Evolutionary conservation across 2,888 invertebrate genomes (phyloP), one percentile per base, ranked within the genome.

Genomic region (Drosophila siamana): DNA sequence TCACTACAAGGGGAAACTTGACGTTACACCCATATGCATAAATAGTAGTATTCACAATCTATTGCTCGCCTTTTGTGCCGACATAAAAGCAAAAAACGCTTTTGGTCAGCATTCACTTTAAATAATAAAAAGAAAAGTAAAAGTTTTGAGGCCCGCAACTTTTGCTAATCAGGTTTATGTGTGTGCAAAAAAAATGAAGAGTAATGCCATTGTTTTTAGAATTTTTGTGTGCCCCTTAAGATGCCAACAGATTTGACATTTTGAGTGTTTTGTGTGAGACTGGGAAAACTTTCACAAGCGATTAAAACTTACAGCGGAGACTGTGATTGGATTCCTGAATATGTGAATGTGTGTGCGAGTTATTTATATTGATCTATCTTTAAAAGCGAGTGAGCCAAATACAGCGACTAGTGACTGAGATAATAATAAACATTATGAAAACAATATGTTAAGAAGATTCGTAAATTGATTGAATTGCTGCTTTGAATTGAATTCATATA

Each of bases 261-360:
- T 51, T 33, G 2, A 22, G n/a, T n/a, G n/a, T 33, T 30, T 16
- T 44, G 26, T 19, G 11, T 6, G 6, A 40, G 16, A 40, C 33
- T 52, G 56, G 2, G 38, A 56, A 74, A 60, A 73, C 76, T 76
- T 76, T 76, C 78, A 74, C 76, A 73, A 59, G 22, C 24, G 1
- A 44, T 24, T n/a, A n/a, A n/a, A n/a, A n/a, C n/a, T n/a, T n/a
- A n/a, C 30, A 13, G 16, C 19, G 22, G 41, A 9, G 19, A 54
- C 16, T 41, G 30, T 54, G 24, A 44, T 43, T 33, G 33, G 24
- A 33, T 43, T 15, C 13, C 7, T 6, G 13, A 30, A 33, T 13
- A 13, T 13, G n/a, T 36, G 19, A n/a, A n/a, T 13, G n/a, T 24
- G n/a, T 13, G 5, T 36, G 36, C 22, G 36, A 50, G 33, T 36